Evolutionary conservation across 2,888 invertebrate species (phyloP), one percentile per base, ranked within the genome.

Genomic region (Hetaerina titia): DNA sequence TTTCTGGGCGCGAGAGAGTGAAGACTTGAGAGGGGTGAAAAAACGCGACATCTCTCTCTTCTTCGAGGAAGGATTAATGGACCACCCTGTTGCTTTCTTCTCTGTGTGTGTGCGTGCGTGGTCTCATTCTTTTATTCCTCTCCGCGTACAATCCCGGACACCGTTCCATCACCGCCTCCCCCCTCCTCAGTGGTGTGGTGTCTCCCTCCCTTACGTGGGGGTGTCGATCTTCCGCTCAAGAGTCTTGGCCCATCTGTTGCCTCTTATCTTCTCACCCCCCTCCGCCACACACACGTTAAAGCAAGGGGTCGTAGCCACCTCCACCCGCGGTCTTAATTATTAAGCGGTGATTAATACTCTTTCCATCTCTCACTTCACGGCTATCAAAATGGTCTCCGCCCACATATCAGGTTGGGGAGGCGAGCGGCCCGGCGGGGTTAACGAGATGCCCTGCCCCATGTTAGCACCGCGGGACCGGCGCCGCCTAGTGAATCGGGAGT

Each of bases 31-130:
- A 31, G 88, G 15, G 31, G 11, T 8, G 9, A 63, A 90, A 63
- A 63, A 63, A 17, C 31, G 81, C 81, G 81, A 81, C 81, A 31
- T 81, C 81, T 31, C 81, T 69, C 45, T 45, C 81, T 13, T 13
- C 60, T 17, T n/a, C 31, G 89, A 60, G 17, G 90, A 31, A 81
- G 81, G 81, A 81, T 81, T 81, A 81, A 81, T 81, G 81, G 81
- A 81, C 81, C 81, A 81, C 81, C 81, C 81, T 81, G 81, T 81
- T 81, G 81, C 81, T 81, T 31, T 31, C n/a, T 69, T n/a, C 19
- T 22, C 5, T 69, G 69, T 69, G 69, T 69, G 69, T 22, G 69
- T 69, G 31, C 1, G 15, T 45, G 31, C 15, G n/a, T 13, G 6
- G 19, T 45, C 88, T 56, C 56, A 2, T 31, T 45, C 45, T 56